A percentile compares a stretch with the other conserved stretches of the same genome.
phyloP scores from a whole-genome alignment of 2,113 vertebrate species.

The Mustela nigripes region DNA sequence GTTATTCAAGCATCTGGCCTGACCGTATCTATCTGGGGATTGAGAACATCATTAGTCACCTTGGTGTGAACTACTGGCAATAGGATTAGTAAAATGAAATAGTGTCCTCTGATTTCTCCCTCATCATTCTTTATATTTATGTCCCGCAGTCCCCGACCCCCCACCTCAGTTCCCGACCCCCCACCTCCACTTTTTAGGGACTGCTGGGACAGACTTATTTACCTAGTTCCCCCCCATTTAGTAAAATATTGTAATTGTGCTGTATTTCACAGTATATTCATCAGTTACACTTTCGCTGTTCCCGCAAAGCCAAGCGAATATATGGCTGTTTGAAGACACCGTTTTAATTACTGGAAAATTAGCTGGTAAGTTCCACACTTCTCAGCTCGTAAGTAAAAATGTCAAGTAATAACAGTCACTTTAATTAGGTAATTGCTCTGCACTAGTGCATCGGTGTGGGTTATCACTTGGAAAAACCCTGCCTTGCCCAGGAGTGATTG shows the following conservation, averaged over 20 bases:
- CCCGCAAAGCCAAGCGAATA: conserved; percentile 93
- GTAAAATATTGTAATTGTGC: conserved; percentile 65
- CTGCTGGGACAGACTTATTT: background rate
- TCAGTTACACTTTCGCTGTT: conserved; percentile 92
- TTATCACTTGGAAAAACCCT: background rate
- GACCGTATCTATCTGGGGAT: background rate
- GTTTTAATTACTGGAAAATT: conserved; percentile 94
- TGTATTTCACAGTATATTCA: conserved; percentile 91
- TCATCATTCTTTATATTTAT: conserved; percentile 20
- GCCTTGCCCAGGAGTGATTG: background rate
- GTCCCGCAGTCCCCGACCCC: background rate
- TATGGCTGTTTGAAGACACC: conserved; percentile 95
- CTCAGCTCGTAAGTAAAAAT: background rate
- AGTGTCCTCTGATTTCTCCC: background rate
- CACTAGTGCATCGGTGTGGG: background rate
- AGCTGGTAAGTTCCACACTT: conserved; percentile 89
- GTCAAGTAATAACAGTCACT: background rate
- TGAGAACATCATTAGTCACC: background rate
- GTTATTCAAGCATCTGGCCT: background rate
- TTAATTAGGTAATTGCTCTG: background rate
- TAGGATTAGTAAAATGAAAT: background rate
- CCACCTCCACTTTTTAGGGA: background rate
- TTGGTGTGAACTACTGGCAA: background rate
- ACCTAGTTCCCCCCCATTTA: background rate
- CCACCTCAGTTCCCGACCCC: background rate